phyloP scores from a whole-genome alignment of 37 sponge, comb jelly and placozoan species.

The Chondrilla cf. caribensis region DNA sequence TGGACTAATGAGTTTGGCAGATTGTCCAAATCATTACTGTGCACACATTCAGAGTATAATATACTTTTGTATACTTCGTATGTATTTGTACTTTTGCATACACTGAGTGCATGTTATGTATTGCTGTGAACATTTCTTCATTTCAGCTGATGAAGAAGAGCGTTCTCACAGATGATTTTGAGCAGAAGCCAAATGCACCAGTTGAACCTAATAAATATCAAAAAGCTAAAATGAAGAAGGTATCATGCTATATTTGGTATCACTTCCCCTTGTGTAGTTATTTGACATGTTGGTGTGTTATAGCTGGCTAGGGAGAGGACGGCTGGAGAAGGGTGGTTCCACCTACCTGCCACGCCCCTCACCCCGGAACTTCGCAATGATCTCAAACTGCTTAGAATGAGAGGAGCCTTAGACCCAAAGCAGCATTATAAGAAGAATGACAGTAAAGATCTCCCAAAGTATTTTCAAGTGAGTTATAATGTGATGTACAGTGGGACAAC shows the following conservation, averaged over 20 bases:
- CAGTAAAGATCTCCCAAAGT: constrained; percentile 60
- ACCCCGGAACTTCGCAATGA: constrained; percentile 73
- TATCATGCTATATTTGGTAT: not conserved
- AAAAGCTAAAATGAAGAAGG: constrained; percentile 45
- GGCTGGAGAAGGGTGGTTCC: constrained; percentile 70
- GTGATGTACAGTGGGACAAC: too few relatives aligned
- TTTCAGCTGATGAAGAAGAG: constrained; percentile 66
- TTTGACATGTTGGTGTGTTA: not conserved
- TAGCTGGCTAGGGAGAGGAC: constrained; percentile 45
- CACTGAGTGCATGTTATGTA: too few relatives aligned
- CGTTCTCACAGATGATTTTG: constrained; percentile 71
- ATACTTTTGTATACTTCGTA: too few relatives aligned
- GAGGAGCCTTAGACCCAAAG: constrained; percentile 61
- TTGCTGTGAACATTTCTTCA: too few relatives aligned
- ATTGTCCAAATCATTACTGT: too few relatives aligned
- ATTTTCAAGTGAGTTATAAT: constrained; percentile 65
- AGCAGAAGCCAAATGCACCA: constrained; percentile 48
- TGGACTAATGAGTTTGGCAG: too few relatives aligned
- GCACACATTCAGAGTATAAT: too few relatives aligned
- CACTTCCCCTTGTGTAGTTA: not conserved
- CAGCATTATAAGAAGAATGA: constrained; percentile 67
- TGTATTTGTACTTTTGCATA: too few relatives aligned
- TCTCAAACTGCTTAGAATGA: constrained; percentile 61
- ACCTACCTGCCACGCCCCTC: constrained; percentile 64
- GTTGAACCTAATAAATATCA: constrained; percentile 24